Conservation (phyloP, 2,113 vertebrate genomes). For the Gyps fulvus region DNA sequence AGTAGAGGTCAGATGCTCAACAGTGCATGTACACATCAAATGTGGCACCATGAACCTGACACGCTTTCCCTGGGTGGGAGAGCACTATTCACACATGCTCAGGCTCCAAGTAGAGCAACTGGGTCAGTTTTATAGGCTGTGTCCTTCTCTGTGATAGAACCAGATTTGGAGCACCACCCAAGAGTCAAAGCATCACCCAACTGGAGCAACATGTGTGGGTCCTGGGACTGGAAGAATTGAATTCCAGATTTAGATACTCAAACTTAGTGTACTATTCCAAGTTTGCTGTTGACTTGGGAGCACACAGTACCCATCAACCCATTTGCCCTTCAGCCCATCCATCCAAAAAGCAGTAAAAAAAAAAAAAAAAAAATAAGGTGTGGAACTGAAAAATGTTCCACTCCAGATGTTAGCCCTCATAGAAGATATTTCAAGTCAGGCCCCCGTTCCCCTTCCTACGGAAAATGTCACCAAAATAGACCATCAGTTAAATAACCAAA, state of each 20-base stretch:
- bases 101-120: not conserved
- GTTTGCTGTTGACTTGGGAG: not conserved
- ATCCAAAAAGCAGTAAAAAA: not conserved
- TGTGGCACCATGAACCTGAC: not conserved
- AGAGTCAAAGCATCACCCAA: not conserved
- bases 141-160: not conserved
- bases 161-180: not conserved
- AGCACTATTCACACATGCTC: not conserved
- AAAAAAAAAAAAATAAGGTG: no score
- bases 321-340: not conserved
- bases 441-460: not conserved
- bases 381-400: not conserved
- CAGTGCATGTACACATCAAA: accelerated
- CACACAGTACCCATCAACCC: accelerated
- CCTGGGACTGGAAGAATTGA: not conserved
- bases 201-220: accelerated
- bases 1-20: not conserved
- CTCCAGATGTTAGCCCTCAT: not conserved
- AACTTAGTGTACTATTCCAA: not conserved
- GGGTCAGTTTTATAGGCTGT: not conserved
- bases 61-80: accelerated
- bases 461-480: not conserved
- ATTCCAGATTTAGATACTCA: not conserved
- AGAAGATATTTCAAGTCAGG: not conserved
- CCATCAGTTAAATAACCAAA: not conserved